Evolutionary conservation across 2,888 invertebrate species (phyloP), one percentile per base, ranked within the genome.

Genomic region (Ichneumoninae sp.): DNA sequence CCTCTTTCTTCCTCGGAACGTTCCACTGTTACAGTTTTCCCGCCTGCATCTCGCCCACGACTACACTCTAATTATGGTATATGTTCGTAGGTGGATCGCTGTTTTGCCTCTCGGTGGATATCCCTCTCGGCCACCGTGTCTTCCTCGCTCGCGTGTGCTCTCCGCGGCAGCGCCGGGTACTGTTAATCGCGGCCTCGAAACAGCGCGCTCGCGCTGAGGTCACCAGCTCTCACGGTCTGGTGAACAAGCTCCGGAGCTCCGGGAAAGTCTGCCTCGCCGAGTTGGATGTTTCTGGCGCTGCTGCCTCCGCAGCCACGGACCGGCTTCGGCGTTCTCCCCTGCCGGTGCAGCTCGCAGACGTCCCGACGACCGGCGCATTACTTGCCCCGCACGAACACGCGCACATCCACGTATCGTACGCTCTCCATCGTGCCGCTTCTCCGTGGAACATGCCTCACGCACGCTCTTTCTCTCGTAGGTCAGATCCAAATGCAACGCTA

Each of bases 221-320:
- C 90, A 89, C 90, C 88, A 88, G 89, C 89, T 91, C 90, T 90
- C 90, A 90, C 90, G 91, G 89, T 91, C 89, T 87, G 89, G 84
- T 87, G 90, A 89, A 85, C 86, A 86, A 85, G 75, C 86, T 76
- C 84, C 83, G 87, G 86, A 85, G 75, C 86, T 76, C 84, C 83
- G 87, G 86, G 86, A 88, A 87, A 87, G 84, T 86, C 82, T 71
- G 33, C 22, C 40, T 44, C 44, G 26, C 10, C 57, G 33, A 62
- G 62, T 62, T 62, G 62, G 40, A 40, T 66, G 76, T 44, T 44
- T 50, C 66, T 47, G 33, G 7, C 68, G 70, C 54, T 33, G 71
- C 69, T 71, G 26, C 65, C 33, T 33, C 66, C 47, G 10, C 40
- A 6, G 47, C 44, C 68, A 44, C 68, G 44, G 47, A 44, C 47